Conservation (phyloP, 2,113 vertebrate species). For the Triplophysa dalaica region DNA sequence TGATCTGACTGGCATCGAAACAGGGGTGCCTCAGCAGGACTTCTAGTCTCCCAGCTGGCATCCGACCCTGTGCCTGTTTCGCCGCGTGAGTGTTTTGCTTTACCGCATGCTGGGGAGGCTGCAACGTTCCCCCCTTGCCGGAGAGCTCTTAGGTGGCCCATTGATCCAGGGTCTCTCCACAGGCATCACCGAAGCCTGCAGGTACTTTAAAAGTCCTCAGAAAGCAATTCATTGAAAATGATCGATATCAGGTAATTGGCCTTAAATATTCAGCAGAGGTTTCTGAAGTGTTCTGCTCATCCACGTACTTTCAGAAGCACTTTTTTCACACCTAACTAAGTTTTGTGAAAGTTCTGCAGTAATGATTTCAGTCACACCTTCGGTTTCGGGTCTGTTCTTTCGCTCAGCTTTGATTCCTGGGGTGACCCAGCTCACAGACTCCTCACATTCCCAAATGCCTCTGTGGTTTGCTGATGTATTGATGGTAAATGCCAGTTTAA, state of each 20-base stretch:
- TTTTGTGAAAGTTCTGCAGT: neutral
- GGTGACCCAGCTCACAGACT: neutral
- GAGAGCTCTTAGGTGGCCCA: conserved; percentile 36
- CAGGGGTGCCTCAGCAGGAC: conserved; percentile 40
- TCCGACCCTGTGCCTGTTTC: conserved; percentile 40
- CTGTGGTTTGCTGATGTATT: conserved; percentile 14
- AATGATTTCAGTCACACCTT: conserved; percentile 1
- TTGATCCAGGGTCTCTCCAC: conserved; percentile 33
- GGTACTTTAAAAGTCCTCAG: neutral
- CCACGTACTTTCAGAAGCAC: neutral
- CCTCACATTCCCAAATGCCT: conserved; percentile 1
- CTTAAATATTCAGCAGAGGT: neutral
- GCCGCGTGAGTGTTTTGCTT: conserved; percentile 30
- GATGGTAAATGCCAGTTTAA: conserved; percentile 28
- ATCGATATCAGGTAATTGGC: neutral
- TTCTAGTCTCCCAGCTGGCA: conserved; percentile 21
- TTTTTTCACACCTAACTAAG: no score
- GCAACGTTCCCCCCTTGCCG: neutral
- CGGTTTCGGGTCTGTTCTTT: conserved; percentile 1
- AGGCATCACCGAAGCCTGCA: neutral
- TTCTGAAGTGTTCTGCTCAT: neutral
- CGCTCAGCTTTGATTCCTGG: neutral
- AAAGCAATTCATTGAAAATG: neutral
- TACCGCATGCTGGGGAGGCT: conserved; percentile 23
- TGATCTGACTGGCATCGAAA: conserved; percentile 35